Percentiles rank a stretch among this genome's conserved stretches.
These are phyloP conservation scores for Corythornis leucogaster DNA, from an alignment of 2,797 vertebrate genomes.

Conservation along the genomic window DNA sequence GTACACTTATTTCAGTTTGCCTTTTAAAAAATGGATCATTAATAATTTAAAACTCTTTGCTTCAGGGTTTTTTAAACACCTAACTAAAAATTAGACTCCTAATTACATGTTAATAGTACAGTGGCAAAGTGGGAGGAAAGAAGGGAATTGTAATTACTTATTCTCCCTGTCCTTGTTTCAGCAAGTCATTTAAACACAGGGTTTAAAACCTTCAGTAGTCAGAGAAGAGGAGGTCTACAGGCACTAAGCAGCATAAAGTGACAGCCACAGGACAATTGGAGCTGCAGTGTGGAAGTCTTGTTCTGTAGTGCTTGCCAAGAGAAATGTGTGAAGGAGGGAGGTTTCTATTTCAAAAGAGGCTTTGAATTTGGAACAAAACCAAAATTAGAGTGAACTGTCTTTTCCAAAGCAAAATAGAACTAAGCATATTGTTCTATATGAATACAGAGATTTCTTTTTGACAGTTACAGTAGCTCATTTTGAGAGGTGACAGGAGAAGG, in stretches of 20 bases:
- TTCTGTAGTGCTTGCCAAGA: not conserved
- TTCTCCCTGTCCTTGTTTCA: slow-evolving; percentile 45
- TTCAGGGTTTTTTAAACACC: slow-evolving; percentile 48
- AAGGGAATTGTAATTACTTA: slow-evolving; percentile 18
- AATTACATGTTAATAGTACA: slow-evolving; percentile 58
- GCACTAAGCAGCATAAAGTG: not conserved
- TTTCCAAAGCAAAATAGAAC: not conserved
- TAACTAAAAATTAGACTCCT: slow-evolving; percentile 51
- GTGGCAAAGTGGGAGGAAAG: slow-evolving; percentile 35
- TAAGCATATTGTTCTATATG: not conserved
- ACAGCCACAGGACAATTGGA: not conserved
- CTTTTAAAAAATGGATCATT: slow-evolving; percentile 39
- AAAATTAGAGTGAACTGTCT: not conserved
- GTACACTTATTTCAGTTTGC: slow-evolving; percentile 28
- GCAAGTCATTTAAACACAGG: not conserved
- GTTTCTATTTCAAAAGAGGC: not conserved
- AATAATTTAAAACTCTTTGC: slow-evolving; percentile 46
- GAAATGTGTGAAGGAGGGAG: not conserved
- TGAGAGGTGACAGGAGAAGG: not conserved
- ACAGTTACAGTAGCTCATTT: not conserved
- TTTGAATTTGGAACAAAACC: not conserved
- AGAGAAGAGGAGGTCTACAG: not conserved
- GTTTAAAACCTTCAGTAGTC: not conserved
- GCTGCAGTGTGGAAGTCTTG: not conserved
- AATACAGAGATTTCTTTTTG: not conserved